Evolutionary conservation across 2,888 invertebrate species (phyloP), one percentile per base, ranked within the genome.

Genomic region (Volucella bombylans): DNA sequence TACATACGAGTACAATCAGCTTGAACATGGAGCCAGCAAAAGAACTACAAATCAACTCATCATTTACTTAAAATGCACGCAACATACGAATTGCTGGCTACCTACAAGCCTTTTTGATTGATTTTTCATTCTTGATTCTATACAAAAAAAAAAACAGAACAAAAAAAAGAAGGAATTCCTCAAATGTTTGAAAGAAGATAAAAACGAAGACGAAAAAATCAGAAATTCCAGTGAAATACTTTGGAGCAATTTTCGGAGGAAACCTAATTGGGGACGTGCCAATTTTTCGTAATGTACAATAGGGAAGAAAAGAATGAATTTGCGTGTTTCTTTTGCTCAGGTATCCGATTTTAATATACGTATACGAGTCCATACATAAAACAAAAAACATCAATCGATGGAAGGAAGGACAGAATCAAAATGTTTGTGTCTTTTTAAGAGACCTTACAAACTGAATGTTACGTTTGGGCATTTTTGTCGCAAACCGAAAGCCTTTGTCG

Each of bases 231-330:
- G 10, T 41, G 76, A 50, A 76, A 72, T 59, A 52, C 38, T 72
- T 59, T 79, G 23, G 23, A 64, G 10, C 12, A 71, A 50, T 43
- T 23, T 49, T 54, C 45, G 10, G 14, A 76, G 55, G 39, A 52
- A 64, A n/a, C 61, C 62, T 65, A 68, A 82, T 72, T 82, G 79
- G 82, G 14, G 68, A 73, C 59, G 68, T 83, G 79, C 82, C 82
- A 79, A 79, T 65, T 64, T 73, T 59, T 49, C 47, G 31, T 31
- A 31, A 31, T 31, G 0, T 31, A 31, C 31, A 18, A 52, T 4
- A 18, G 15, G 8, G 14, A 43, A 11, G 41, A 11, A 15, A 57
- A 71, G 8, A 50, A 15, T 8, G 12, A 43, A 55, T 49, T 62
- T 69, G 41, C 39, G 18, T 15, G 52, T 67, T 54, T 49, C 31